Evolutionary conservation across 2,113 vertebrate genomes (phyloP).

Genomic region (Hippopotamus amphibius): DNA sequence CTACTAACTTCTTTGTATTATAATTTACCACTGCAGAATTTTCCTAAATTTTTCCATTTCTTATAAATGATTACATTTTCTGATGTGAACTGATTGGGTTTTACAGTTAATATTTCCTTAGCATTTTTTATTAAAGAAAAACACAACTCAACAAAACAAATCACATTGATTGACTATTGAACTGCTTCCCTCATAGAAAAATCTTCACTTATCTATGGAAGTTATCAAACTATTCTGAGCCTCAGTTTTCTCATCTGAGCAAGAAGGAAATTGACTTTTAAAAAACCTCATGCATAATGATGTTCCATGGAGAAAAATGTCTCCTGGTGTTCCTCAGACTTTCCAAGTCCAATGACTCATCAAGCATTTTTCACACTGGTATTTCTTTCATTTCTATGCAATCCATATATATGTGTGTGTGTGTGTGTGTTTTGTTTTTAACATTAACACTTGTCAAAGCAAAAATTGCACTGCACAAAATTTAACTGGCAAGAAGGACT

Average conservation of each 20-base stretch:
- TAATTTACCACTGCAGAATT: not conserved
- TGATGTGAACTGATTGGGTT: not conserved
- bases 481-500: not conserved
- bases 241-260: slow-evolving; percentile 29
- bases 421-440: not conserved
- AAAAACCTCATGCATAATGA: not conserved
- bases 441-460: not conserved
- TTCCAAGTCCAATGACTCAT: not conserved
- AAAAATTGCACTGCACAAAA: not conserved
- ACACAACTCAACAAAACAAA: not conserved
- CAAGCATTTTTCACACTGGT: not conserved
- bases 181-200: slow-evolving; percentile 23
- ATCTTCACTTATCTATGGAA: not conserved
- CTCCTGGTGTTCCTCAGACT: not conserved
- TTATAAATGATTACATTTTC: not conserved
- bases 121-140: slow-evolving; percentile 1
- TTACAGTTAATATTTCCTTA: slow-evolving; percentile 36
- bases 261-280: slow-evolving; percentile 11
- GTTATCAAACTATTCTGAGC: not conserved
- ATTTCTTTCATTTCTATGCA: not conserved
- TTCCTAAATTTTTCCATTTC: not conserved
- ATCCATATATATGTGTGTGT: not conserved
- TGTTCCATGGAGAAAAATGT: not conserved
- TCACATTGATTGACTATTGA: not conserved
- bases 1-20: not conserved